Conservation (phyloP, 2,797 vertebrate species). For the Eulemur mongoz region DNA sequence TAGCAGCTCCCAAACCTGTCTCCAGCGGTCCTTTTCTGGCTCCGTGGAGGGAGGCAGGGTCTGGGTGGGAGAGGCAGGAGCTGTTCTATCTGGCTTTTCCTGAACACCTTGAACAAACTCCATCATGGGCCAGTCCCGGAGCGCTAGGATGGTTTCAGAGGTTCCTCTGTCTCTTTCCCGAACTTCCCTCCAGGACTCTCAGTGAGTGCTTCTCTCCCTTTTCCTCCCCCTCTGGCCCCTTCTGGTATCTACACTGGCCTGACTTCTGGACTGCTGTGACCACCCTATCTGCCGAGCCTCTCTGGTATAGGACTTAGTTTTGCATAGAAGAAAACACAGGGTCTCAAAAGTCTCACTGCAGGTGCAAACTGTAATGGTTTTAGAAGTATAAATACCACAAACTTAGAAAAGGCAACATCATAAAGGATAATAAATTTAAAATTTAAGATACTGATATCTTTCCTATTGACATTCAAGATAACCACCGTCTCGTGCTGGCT, state of each 20-base stretch:
- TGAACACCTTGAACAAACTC: background rate
- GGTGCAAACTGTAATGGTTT: background rate
- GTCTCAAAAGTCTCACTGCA: background rate
- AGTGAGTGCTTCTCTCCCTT: no score
- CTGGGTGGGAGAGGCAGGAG: background rate
- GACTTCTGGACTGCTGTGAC: background rate
- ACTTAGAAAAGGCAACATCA: background rate
- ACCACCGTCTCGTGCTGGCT: background rate
- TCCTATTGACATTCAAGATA: background rate
- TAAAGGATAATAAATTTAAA: background rate
- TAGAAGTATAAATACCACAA: background rate
- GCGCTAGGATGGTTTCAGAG: background rate
- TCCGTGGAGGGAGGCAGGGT: background rate
- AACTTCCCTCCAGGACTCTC: background rate
- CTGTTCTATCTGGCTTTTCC: background rate
- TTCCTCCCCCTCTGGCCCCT: background rate
- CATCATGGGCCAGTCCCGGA: background rate
- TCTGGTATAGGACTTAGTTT: background rate
- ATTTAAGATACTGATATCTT: background rate
- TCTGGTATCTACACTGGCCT: background rate
- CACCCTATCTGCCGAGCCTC: rapidly evolving
- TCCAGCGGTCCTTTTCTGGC: background rate
- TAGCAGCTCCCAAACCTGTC: background rate
- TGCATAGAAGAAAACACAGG: background rate
- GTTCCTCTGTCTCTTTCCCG: background rate